Evolutionary conservation across 1,140 invertebrate species (phyloP).

Genomic region (Eumeta japonica): DNA sequence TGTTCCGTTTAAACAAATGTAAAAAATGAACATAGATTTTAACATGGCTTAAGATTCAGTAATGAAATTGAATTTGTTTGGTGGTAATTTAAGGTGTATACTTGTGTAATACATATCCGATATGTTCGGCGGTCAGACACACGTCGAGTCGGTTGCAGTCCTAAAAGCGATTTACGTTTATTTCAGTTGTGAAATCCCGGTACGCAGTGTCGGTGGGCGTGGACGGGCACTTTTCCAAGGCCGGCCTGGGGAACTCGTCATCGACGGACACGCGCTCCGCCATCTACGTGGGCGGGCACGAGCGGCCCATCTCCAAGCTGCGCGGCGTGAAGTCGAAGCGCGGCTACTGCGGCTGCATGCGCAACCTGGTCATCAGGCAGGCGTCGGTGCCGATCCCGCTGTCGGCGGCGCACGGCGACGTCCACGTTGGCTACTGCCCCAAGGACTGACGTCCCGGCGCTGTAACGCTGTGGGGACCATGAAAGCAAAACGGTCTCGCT

Average conservation of each 20-base stretch:
- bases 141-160: no score
- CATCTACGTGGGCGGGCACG: conserved; percentile 87
- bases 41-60: no score
- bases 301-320: conserved; percentile 43
- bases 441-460: no score
- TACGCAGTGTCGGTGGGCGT: conserved; percentile 80
- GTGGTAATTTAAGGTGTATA: no score
- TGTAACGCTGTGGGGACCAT: no score
- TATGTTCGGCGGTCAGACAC: no score
- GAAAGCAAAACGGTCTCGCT: no score
- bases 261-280: conserved; percentile 80
- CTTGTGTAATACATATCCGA: no score
- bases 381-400: conserved; percentile 61
- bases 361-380: conserved; percentile 67
- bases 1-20: no score
- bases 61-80: no score
- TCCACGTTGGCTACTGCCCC: conserved; percentile 71
- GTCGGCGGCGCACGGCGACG: conserved; percentile 63
- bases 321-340: conserved; percentile 60
- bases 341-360: conserved; percentile 83
- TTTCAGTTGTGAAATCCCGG: conserved; percentile 79
- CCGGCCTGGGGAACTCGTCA: conserved; percentile 67
- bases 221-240: conserved; percentile 68
- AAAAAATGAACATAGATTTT: no score
- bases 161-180: no score